A percentile compares a stretch with the other conserved stretches of the same genome.
These are phyloP conservation scores for Gallinago paraguaiae DNA, from an alignment of 2,113 vertebrate species.

Conservation along the genomic window DNA sequence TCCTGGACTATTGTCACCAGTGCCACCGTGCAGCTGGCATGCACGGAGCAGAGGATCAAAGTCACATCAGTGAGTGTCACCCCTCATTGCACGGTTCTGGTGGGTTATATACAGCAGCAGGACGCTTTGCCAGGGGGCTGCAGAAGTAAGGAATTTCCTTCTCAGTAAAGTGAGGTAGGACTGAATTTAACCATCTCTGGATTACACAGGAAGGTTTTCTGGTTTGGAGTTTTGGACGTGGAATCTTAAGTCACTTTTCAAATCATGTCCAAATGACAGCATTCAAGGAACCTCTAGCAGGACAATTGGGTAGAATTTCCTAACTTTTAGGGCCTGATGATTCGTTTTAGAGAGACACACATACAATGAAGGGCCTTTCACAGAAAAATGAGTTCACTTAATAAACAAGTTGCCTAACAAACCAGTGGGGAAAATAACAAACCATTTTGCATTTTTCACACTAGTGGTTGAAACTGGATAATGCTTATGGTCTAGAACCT, in stretches of 20 bases:
- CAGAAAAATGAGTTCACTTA: not conserved
- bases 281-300: not conserved
- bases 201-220: not conserved
- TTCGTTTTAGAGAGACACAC: not conserved
- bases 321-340: not conserved
- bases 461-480: not conserved
- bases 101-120: fast-evolving
- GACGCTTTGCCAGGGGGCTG: not conserved
- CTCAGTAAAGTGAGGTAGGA: not conserved
- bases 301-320: not conserved
- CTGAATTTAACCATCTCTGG: not conserved
- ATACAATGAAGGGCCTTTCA: not conserved
- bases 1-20: too few species aligned
- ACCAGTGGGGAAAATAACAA: not conserved
- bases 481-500: not conserved
- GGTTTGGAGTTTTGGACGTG: not conserved
- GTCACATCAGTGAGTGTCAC: fast-evolving
- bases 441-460: not conserved
- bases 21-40: not conserved
- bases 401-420: not conserved
- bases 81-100: not conserved
- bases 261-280: not conserved
- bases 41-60: fast-evolving
- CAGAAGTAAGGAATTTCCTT: not conserved
- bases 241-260: not conserved